Evolutionary conservation across 23 tunicate species (phyloP), one percentile per base, ranked within the genome.

Genomic region (Trididemnum clinides): DNA sequence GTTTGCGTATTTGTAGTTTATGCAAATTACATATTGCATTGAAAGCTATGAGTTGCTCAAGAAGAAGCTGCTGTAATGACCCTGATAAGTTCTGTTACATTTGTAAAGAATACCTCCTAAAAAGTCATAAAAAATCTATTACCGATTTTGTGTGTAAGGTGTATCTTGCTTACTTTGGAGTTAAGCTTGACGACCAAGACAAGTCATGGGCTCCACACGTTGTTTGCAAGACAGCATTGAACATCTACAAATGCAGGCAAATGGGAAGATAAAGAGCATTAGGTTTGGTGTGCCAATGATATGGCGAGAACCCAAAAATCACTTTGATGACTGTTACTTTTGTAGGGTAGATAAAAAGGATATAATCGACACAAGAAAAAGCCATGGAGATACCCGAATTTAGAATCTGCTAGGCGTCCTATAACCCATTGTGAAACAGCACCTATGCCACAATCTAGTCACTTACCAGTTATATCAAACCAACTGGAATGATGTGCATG

Each of bases 231-330:
- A 25, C 62, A 21, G 81, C 32, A 39, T 49, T 6, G 62, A 23
- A 75, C 30, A 20, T 75, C 33, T 75, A 39, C 75, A 20, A 6
- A 29, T 10, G 20, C 39, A 23, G 81, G 12, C 62, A 39, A 50
- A 75, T 25, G 1, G 63, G 18, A 37, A 75, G 26, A 75, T 6
- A 28, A 37, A 39, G 25, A 20, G 32, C 20, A 12, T 75, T 26
- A 49, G 32, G 30, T 75, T 75, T 75, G 59, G 64, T n/a, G 63
- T 75, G 18, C 81, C 63, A 50, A 75, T 75, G 81, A 29, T 75
- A 20, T 75, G 81, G 81, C 63, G 81, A 20, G 81, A 75, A 30
- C 0, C 30, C 12, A 37, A 49, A 36, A 1, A 75, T 39, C 81
- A 75, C 32, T 25, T n/a, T 39, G 10, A 12, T 75, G 81, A 75